Base-by-base conservation (phyloP, 1,140 invertebrate genomes). In the Hylaeus volcanicus region DNA sequence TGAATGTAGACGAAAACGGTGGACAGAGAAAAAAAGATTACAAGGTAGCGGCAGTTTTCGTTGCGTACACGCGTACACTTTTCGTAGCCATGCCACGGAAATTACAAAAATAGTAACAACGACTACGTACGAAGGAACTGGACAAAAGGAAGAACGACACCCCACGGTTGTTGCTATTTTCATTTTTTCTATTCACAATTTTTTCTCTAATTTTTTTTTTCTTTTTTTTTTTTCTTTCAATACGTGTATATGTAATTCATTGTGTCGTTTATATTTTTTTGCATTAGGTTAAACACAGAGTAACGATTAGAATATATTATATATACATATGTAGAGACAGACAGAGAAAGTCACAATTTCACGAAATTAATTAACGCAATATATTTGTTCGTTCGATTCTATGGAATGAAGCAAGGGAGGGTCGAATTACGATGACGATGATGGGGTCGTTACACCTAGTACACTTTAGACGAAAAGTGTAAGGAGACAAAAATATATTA, bases 311-410 rank as follows among this genome's bases (percentile, higher is more conserved):
- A 5, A 9, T 65, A 63, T 6, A 48, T 53, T 26, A 26, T 26
- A 26, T 26, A 58, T 65, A 65, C 60, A 43, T 43, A 74, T 9
- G 15, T 43, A 64, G 56, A 74, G 26, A 39, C 43, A 66, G 43
- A 56, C 9, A 66, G 66, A 55, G 71, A 72, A 12, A 75, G 12
- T 58, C 69, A 74, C 63, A 48, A 63, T 81, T 72, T 85, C 71
- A 76, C 60, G 75, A 86, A 86, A 86, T 86, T 77, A 84, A 86
- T 85, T 81, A 86, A 82, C 83, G 81, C 86, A 86, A 86, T 86
- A 86, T 86, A 86, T 85, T 85, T 68, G 43, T 74, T 60, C 48
- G 68, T 79, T 86, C 74, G 51, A 73, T 79, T 71, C 58, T 41
- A 26, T 26, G 3, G 37, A 51, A 39, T 43, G 70, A 74, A 72